Conservation (phyloP, 2,113 vertebrate genomes). For the Eurypyga helias region DNA sequence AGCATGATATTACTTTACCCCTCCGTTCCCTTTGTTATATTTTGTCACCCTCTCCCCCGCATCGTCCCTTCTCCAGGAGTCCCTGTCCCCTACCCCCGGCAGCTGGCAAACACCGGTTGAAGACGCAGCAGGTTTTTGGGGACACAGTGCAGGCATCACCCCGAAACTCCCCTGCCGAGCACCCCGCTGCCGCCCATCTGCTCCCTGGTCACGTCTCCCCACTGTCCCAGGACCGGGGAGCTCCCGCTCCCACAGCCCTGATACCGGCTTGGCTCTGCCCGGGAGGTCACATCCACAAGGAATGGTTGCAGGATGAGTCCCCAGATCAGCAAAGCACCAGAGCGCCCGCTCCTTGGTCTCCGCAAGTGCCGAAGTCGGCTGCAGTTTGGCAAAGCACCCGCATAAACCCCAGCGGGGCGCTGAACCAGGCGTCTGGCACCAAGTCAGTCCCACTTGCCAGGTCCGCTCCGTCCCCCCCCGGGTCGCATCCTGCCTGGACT, state of each 20-base stretch:
- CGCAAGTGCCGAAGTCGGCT: fast-evolving
- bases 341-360: fast-evolving
- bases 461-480: fast-evolving
- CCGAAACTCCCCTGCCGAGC: fast-evolving
- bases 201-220: neutral
- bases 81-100: neutral
- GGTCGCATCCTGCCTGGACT: neutral
- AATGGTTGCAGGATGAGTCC: neutral
- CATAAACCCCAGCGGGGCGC: fast-evolving
- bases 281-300: neutral
- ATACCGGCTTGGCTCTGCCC: fast-evolving
- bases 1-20: neutral
- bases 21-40: neutral
- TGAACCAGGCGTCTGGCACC: fast-evolving
- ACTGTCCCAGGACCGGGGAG: fast-evolving
- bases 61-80: neutral
- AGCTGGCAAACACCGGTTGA: neutral
- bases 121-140: neutral
- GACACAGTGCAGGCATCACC: fast-evolving
- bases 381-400: fast-evolving
- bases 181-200: neutral
- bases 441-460: fast-evolving
- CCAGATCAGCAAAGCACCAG: neutral
- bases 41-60: neutral
- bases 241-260: neutral